A percentile compares a stretch with the other conserved stretches of the same genome.
phyloP scores from a whole-genome alignment of 2,888 invertebrate genomes.

The Synanthedon andrenaeformis region DNA sequence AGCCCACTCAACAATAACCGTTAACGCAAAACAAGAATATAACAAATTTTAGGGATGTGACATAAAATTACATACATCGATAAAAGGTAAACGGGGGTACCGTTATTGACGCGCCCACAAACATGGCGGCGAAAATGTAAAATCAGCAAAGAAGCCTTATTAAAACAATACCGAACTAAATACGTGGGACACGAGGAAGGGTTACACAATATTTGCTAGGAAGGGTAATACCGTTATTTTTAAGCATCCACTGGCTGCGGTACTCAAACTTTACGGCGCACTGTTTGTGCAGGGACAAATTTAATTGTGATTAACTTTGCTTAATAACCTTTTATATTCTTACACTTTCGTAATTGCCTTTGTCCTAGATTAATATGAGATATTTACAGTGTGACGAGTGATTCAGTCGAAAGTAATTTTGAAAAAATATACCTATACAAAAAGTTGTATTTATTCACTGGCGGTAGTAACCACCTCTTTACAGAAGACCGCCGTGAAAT shows the following conservation, averaged over 20 bases:
- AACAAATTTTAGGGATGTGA: conserved; percentile 40
- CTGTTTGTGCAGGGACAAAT: not conserved
- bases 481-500: no score
- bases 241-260: conserved; percentile 55
- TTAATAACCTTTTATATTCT: no score
- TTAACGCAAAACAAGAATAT: conserved; percentile 34
- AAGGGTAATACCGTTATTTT: conserved; percentile 61
- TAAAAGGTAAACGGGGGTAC: conserved; percentile 38
- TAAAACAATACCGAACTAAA: conserved; percentile 36
- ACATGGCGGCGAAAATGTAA: conserved; percentile 17
- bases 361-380: no score
- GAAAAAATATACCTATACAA: no score
- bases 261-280: conserved; percentile 37
- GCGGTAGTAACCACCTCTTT: no score
- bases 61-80: conserved; percentile 41
- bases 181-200: conserved; percentile 14
- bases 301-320: no score
- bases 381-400: no score
- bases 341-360: no score
- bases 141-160: conserved; percentile 50
- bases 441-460: no score
- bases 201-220: conserved; percentile 67
- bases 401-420: no score
- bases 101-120: conserved; percentile 29
- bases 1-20: conserved; percentile 31